Base-by-base conservation (phyloP, 2,888 invertebrate species). In the Scaptomyza caliginosa region DNA sequence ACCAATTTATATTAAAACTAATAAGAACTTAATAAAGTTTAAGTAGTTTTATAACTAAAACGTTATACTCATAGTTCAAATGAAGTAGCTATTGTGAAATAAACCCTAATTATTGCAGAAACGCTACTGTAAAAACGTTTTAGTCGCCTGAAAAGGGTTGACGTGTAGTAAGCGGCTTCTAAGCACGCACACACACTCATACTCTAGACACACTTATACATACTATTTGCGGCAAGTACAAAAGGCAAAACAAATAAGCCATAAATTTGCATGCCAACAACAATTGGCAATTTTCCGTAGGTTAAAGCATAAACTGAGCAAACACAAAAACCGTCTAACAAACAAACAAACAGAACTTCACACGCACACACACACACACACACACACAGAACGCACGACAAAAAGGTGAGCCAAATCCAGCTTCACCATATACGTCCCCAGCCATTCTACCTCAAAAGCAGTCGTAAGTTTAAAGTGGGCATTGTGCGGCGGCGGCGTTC, bases 191-290 rank as follows among this genome's bases (percentile, higher is more conserved):
- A 40, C 49, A 49, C 36, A 42, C 26, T 46, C 13, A 55, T 26
- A 54, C 51, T 48, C 24, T 42, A 26, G 51, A 42, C 21, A 54
- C 36, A 58, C 7, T 49, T 40, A 60, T 6, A 52, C 42, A n/a
- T 66, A 24, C 62, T 28, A 24, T 67, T 28, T 49, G 50, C 46
- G 30, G 40, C 58, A 58, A 34, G 67, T 62, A 67, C 73, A 76
- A 75, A 72, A 73, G 74, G 74, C 77, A 73, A 71, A 68, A 65
- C 75, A 80, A 73, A 75, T 74, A 80, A 77, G 78, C 77, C 77
- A 89, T 88, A 88, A 88, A 89, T 89, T 88, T 89, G 80, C 88
- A 89, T 85, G 85, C 78, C 74, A 74, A 72, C 77, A 78, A 82
- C 77, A 78, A 82, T 81, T 84, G 88, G 77, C 77, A 74, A 86